These are phyloP conservation scores for Tetanocera ferruginea DNA, from an alignment of 2,888 invertebrate species.

Conservation along the genomic window DNA sequence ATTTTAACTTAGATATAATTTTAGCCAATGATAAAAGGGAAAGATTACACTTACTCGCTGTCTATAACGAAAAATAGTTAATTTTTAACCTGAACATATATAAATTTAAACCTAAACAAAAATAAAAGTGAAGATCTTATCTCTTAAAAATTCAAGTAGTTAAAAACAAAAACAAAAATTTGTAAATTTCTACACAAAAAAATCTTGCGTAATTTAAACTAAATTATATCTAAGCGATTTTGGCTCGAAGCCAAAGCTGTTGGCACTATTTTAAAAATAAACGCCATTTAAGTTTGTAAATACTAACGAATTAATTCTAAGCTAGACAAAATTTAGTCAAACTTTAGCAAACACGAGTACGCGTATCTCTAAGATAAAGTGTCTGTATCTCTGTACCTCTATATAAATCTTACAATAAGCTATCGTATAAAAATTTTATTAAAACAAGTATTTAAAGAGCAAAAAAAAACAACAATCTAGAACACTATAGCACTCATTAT, in stretches of 20 bases:
- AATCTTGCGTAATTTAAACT: slow-evolving; percentile 60
- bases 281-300: slow-evolving; percentile 30
- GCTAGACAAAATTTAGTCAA: slow-evolving; percentile 2
- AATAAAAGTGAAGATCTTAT: not conserved
- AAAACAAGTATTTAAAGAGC: not conserved
- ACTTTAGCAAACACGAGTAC: slow-evolving; percentile 7
- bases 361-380: slow-evolving; percentile 24
- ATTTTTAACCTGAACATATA: slow-evolving; percentile 47
- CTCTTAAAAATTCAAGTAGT: not conserved
- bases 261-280: slow-evolving; percentile 33
- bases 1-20: slow-evolving; percentile 7
- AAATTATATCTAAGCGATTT: slow-evolving; percentile 57
- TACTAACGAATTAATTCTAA: slow-evolving; percentile 19
- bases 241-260: slow-evolving; percentile 43
- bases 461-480: not conserved
- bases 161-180: slow-evolving; percentile 33
- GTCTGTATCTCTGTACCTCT: slow-evolving; percentile 40
- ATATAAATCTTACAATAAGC: slow-evolving; percentile 14
- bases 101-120: slow-evolving; percentile 39
- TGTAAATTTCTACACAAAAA: slow-evolving; percentile 39
- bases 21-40: slow-evolving; percentile 32
- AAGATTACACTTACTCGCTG: slow-evolving; percentile 41
- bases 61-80: slow-evolving; percentile 14
- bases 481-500: not conserved
- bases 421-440: not conserved